Base-by-base conservation (phyloP, 1,140 invertebrate species). In the Streblospio benedicti region DNA sequence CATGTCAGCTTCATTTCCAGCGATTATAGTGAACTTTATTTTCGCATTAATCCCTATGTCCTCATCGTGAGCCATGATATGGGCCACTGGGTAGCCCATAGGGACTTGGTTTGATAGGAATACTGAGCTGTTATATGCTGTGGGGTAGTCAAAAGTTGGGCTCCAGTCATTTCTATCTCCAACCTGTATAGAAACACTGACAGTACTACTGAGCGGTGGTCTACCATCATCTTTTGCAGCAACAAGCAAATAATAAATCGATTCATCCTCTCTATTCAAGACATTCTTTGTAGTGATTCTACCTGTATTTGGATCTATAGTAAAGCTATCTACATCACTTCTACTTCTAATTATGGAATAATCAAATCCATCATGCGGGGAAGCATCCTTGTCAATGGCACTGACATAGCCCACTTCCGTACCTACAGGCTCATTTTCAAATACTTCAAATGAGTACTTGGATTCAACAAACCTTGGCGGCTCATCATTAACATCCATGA, bases 151-250 rank as follows among this genome's bases (percentile, higher is more conserved):
- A 16, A 62, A 57, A 6, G 27, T 27, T 2, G 60, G 60, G 20
- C 43, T 31, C 25, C 57, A 57, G 25, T 62, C 60, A 47, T 62
- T 62, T 25, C 47, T 31, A 27, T 62, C 60, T 4, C 43, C 43
- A 2, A 62, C 55, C 54, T 55, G 52, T 12, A 62, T 49, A 32
- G 45, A 51, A 23, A 57, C 60, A n/a, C 18, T 57, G 45, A 41
- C 28, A 4, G 47, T 33, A 1, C 43, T 41, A 18, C 25, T 35
- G 30, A 51, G 54, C 87, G 16, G 89, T 85, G 2, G 88, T 85
- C 18, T 94, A 0, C 60, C 60, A n/a, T 47, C 25, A 31, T 57
- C 55, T 23, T 49, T 49, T 31, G 60, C 60, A 4, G 28, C 28
- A 9, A 62, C 55, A 14, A 50, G 23, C 2, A 62, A 27, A 38